Evolutionary conservation across 2,888 invertebrate species (phyloP).

Genomic region (Dendrolimus houi): DNA sequence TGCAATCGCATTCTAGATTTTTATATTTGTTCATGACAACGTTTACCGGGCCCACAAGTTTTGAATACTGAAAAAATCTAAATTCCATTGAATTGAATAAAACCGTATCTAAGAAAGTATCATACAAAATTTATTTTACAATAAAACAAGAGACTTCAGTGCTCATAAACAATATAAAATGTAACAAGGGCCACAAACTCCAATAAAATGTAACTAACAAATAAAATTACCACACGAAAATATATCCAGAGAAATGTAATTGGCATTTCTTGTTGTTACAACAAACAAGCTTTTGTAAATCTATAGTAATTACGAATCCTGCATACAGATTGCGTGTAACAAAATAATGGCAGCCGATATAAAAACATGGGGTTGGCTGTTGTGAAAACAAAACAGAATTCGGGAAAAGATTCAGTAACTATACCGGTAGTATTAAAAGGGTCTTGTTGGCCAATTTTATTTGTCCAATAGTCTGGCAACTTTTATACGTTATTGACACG

Average conservation of each 20-base stretch:
- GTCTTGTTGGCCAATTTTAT: constrained; percentile 12
- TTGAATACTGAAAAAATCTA: too few relatives aligned
- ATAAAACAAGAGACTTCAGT: too few relatives aligned
- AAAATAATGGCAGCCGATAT: constrained; percentile 39
- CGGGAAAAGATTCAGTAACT: constrained; percentile 33
- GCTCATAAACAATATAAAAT: too few relatives aligned
- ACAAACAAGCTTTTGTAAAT: constrained; percentile 27
- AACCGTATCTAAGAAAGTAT: too few relatives aligned
- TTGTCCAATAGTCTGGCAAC: neutral
- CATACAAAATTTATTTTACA: too few relatives aligned
- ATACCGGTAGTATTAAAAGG: constrained; percentile 18
- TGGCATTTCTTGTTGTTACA: constrained; percentile 9
- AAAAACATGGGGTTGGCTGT: constrained; percentile 42
- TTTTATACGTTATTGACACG: constrained; percentile 1
- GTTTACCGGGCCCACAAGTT: too few relatives aligned
- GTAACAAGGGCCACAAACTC: neutral
- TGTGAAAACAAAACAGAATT: constrained; percentile 37
- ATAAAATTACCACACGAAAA: constrained; percentile 4
- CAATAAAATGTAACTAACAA: neutral
- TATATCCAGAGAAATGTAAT: neutral
- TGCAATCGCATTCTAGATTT: too few relatives aligned
- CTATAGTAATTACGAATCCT: constrained; percentile 44
- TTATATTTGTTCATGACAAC: too few relatives aligned
- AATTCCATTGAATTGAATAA: too few relatives aligned
- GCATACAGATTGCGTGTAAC: constrained; percentile 37